A percentile compares a stretch with the other conserved stretches of the same genome.
These are phyloP conservation scores for Sphinx pinastri DNA, from an alignment of 2,888 invertebrate genomes.

Conservation along the genomic window DNA sequence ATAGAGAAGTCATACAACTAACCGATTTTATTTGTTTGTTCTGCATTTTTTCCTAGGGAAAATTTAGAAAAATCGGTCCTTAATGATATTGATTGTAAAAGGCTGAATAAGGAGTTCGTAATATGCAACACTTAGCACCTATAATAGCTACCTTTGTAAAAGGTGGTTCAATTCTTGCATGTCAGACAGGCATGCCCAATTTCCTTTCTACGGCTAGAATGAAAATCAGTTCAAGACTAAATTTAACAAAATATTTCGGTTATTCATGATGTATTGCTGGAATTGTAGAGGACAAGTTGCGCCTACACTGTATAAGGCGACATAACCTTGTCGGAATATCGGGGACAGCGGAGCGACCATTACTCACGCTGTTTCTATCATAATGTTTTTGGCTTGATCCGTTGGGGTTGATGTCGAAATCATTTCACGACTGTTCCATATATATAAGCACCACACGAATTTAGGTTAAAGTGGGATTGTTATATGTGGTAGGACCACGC, in stretches of 20 bases:
- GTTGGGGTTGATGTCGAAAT: background rate
- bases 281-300: background rate
- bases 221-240: too few species aligned
- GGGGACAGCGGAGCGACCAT: background rate
- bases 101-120: too few species aligned
- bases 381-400: background rate
- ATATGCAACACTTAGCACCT: too few species aligned
- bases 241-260: background rate
- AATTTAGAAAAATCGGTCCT: too few species aligned
- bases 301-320: background rate
- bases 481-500: background rate
- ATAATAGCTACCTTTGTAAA: too few species aligned
- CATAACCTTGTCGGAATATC: background rate
- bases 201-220: too few species aligned
- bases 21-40: too few species aligned
- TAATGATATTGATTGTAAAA: too few species aligned
- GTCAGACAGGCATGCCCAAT: too few species aligned
- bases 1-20: too few species aligned
- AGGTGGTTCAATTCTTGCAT: too few species aligned
- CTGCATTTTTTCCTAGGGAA: too few species aligned
- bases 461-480: background rate
- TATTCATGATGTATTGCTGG: background rate
- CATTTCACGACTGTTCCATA: background rate
- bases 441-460: background rate
- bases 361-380: background rate